A percentile compares a stretch with the other conserved stretches of the same genome.
These are phyloP conservation scores for Circaetus cinerascens DNA, from an alignment of 2,113 vertebrate species.

Conservation along the genomic window DNA sequence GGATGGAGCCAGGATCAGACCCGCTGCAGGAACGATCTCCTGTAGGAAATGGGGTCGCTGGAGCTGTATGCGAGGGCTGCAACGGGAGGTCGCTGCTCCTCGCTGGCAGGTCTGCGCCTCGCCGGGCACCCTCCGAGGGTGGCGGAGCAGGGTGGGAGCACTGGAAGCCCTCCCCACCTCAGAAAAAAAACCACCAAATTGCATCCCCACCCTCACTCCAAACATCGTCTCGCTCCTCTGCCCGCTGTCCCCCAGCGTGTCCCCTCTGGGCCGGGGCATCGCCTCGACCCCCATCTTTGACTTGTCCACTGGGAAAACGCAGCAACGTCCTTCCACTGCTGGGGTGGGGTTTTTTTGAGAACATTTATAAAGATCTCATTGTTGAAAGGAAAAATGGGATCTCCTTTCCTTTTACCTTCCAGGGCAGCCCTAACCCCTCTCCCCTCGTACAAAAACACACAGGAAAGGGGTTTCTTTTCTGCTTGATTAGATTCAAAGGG, in stretches of 20 bases:
- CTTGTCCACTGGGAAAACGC: neutral
- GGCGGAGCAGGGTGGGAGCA: neutral
- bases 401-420: slow-evolving; percentile 47
- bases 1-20: neutral
- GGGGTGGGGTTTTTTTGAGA: neutral
- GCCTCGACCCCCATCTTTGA: neutral
- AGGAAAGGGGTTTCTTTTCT: slow-evolving; percentile 42
- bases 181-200: neutral
- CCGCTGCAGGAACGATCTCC: accelerated
- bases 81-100: neutral
- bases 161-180: neutral
- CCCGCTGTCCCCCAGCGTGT: neutral
- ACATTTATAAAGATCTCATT: slow-evolving; percentile 39
- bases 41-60: accelerated
- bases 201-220: neutral
- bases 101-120: neutral
- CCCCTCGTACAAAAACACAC: neutral
- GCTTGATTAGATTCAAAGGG: slow-evolving; percentile 45
- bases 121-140: neutral
- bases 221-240: neutral
- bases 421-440: slow-evolving; percentile 6
- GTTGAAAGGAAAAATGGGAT: slow-evolving; percentile 29
- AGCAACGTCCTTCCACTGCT: neutral
- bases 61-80: neutral
- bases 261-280: neutral